Evolutionary conservation across 2,113 vertebrate species (phyloP).

Genomic region (Daboia siamensis): DNA sequence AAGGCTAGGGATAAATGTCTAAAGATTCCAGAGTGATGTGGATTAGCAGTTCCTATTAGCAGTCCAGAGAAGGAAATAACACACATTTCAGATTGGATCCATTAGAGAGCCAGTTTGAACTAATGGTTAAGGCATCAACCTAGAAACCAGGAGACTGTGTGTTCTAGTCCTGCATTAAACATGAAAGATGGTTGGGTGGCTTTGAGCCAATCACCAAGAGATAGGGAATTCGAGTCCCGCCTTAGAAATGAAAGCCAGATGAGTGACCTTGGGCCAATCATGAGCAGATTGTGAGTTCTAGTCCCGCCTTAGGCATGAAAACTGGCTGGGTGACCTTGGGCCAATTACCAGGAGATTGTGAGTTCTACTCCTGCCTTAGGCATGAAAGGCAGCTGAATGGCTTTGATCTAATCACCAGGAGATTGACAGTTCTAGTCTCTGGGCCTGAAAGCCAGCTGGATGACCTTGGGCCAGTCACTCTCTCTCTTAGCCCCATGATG

Average conservation of each 20-base stretch:
- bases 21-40: constrained; percentile 1
- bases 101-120: neutral
- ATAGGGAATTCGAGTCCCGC: no score
- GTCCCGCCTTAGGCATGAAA: no score
- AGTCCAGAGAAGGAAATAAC: neutral
- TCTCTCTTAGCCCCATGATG: neutral
- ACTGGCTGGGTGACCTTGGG: no score
- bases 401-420: no score
- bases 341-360: no score
- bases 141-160: neutral
- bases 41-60: neutral
- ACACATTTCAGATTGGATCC: neutral
- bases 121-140: neutral
- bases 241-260: neutral
- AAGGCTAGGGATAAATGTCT: constrained; percentile 10
- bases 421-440: no score
- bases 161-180: neutral
- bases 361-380: no score
- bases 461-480: neutral
- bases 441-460: neutral
- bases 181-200: no score
- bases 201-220: no score
- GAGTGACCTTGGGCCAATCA: no score
- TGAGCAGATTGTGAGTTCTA: no score
- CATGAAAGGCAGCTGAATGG: no score